These are phyloP conservation scores for Blastobasis lacticolella DNA, from an alignment of 2,888 invertebrate genomes.

Conservation along the genomic window DNA sequence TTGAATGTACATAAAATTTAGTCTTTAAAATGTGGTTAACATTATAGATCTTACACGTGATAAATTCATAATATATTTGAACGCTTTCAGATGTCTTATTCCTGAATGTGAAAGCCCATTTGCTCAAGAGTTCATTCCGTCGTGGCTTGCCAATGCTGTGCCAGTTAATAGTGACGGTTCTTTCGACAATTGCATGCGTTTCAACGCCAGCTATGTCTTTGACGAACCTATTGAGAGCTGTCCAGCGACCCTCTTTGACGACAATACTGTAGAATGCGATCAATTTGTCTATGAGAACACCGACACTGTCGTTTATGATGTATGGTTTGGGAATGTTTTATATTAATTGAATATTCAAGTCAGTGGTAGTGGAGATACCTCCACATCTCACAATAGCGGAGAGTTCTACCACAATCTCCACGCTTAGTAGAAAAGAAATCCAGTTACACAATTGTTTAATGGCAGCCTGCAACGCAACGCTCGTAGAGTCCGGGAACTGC, in stretches of 20 bases:
- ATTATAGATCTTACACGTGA: not conserved
- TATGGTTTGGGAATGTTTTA: not conserved
- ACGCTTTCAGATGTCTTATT: conserved; percentile 24
- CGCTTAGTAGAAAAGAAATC: too few species aligned
- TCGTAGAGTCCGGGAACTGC: too few species aligned
- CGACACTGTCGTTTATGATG: conserved; percentile 49
- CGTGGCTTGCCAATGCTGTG: conserved; percentile 51
- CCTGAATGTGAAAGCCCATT: conserved; percentile 23
- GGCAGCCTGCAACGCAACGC: too few species aligned
- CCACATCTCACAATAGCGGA: too few species aligned
- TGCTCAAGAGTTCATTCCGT: conserved; percentile 27
- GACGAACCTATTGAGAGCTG: conserved; percentile 20
- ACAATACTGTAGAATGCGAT: conserved; percentile 28
- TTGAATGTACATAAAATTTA: too few species aligned
- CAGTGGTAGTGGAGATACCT: too few species aligned
- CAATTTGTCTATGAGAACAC: conserved; percentile 41
- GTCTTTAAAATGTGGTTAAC: not conserved
- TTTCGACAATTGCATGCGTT: conserved; percentile 63
- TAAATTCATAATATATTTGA: not conserved
- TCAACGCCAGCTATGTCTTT: conserved; percentile 4
- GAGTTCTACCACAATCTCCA: too few species aligned
- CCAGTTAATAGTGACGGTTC: conserved; percentile 29
- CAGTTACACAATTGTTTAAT: too few species aligned
- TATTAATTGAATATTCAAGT: too few species aligned
- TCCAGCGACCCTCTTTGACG: conserved; percentile 40